Conservation (phyloP, 2,888 invertebrate species). For the Linnaemya vulpina region DNA sequence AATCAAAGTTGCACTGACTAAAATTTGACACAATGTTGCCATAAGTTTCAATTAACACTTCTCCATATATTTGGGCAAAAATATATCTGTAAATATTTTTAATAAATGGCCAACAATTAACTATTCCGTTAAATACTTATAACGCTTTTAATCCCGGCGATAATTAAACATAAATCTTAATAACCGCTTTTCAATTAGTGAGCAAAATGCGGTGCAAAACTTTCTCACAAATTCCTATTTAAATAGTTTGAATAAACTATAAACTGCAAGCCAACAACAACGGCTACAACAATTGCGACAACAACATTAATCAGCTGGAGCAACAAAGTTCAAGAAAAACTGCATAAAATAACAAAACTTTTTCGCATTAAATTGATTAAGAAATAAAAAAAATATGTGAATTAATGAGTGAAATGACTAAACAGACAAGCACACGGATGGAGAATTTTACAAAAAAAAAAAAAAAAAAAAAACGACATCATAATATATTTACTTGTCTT, state of each 20-base stretch:
- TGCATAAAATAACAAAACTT: slow-evolving; percentile 13
- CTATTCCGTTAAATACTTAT: slow-evolving; percentile 18
- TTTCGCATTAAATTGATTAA: slow-evolving; percentile 25
- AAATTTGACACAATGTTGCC: no score
- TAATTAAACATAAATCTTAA: slow-evolving; percentile 63
- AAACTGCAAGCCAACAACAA: slow-evolving; percentile 3
- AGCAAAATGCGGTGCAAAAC: slow-evolving; percentile 11
- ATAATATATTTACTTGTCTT: no score
- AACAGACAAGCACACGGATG: slow-evolving; percentile 1
- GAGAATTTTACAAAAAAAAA: no score
- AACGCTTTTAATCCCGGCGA: slow-evolving; percentile 24
- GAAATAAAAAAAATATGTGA: slow-evolving; percentile 36
- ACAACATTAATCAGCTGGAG: slow-evolving; percentile 40
- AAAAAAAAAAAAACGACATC: not conserved
- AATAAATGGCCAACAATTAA: slow-evolving; percentile 29
- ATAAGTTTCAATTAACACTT: no score
- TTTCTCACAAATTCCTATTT: slow-evolving; percentile 44
- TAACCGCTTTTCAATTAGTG: slow-evolving; percentile 49
- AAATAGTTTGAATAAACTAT: slow-evolving; percentile 27
- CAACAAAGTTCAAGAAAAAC: slow-evolving; percentile 19
- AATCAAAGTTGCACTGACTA: no score
- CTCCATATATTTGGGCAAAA: no score
- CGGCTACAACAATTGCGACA: not conserved
- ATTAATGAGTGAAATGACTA: not conserved
- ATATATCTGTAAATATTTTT: no score